A percentile compares a stretch with the other conserved stretches of the same genome.
These are phyloP conservation scores for Drosophila yakuba DNA, from an alignment of 1,140 invertebrate species.

Conservation along the genomic window DNA sequence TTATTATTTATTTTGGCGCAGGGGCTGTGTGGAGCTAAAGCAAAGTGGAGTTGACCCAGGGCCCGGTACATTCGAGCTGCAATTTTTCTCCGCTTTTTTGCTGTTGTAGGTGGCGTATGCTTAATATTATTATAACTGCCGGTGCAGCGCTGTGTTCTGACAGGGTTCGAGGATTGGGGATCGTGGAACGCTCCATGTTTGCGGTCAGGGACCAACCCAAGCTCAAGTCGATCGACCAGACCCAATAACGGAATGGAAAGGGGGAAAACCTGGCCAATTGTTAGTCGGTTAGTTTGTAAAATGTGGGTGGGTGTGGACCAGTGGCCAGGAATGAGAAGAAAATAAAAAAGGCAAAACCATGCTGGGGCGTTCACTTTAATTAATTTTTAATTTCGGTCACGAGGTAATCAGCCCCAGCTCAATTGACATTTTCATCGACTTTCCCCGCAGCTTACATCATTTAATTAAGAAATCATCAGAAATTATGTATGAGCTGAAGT, in stretches of 20 bases:
- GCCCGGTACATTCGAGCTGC: constrained; percentile 44
- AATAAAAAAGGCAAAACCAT: constrained; percentile 18
- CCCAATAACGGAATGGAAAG: constrained; percentile 38
- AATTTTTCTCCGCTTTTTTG: constrained; percentile 36
- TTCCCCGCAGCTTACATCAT: constrained; percentile 58
- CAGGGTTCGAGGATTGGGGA: constrained; percentile 11
- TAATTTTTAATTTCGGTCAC: constrained; percentile 77
- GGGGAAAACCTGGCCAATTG: constrained; percentile 67
- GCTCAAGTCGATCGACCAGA: constrained; percentile 52
- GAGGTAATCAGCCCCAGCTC: constrained; percentile 25
- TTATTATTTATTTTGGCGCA: constrained; percentile 63
- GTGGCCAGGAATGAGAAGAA: constrained; percentile 18
- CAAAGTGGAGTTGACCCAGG: constrained; percentile 68
- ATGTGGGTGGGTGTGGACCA: constrained; percentile 68
- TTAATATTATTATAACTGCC: constrained; percentile 81
- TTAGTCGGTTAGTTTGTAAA: constrained; percentile 74
- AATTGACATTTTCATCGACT: constrained; percentile 46
- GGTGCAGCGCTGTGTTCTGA: constrained; percentile 42
- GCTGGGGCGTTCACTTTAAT: constrained; percentile 74
- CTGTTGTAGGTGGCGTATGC: constrained; percentile 79
- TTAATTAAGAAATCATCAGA: constrained; percentile 53
- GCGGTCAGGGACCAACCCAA: constrained; percentile 79
- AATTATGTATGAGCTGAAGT: constrained; percentile 35
- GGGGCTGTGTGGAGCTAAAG: constrained; percentile 27
- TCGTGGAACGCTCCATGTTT: constrained; percentile 58